Evolutionary conservation across 2,113 vertebrate genomes (phyloP).

Genomic region (Dinomys branickii): DNA sequence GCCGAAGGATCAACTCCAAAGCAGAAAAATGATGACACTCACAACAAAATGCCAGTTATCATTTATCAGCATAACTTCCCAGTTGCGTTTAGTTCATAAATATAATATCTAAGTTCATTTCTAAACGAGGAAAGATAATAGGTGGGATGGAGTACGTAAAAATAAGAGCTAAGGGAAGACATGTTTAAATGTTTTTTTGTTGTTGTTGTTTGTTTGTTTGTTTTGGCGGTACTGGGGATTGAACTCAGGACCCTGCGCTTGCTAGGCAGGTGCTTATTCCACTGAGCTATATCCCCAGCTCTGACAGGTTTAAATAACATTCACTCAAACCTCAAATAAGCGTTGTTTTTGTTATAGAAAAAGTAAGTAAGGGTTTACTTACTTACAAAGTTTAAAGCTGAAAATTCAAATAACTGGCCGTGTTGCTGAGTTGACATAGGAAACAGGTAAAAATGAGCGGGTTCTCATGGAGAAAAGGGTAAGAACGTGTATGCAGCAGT

Average conservation of each 20-base stretch:
- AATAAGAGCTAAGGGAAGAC: not conserved
- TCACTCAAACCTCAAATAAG: not conserved
- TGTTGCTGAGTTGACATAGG: not conserved
- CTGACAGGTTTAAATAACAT: not conserved
- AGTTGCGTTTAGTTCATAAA: not conserved
- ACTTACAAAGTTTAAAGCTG: not conserved
- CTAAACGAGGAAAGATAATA: not conserved
- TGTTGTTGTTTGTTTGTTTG: too few relatives aligned
- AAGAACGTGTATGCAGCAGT: not conserved
- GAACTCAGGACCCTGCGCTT: too few relatives aligned
- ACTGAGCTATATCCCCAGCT: too few relatives aligned
- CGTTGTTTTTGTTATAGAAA: not conserved
- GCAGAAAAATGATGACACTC: not conserved
- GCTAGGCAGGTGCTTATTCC: too few relatives aligned
- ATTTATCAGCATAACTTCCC: not conserved
- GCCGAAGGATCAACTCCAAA: not conserved
- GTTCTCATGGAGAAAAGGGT: rapidly evolving
- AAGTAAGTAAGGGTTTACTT: not conserved
- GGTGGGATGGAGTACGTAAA: not conserved
- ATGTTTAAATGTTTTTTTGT: too few relatives aligned
- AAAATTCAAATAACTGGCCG: not conserved
- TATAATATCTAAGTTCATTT: too few relatives aligned
- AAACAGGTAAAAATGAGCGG: not conserved
- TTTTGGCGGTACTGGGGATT: too few relatives aligned
- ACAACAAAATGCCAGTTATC: not conserved